Evolutionary conservation across 1,140 invertebrate genomes (phyloP), one percentile per base, ranked within the genome.

Genomic region (Dermatophagoides farinae): DNA sequence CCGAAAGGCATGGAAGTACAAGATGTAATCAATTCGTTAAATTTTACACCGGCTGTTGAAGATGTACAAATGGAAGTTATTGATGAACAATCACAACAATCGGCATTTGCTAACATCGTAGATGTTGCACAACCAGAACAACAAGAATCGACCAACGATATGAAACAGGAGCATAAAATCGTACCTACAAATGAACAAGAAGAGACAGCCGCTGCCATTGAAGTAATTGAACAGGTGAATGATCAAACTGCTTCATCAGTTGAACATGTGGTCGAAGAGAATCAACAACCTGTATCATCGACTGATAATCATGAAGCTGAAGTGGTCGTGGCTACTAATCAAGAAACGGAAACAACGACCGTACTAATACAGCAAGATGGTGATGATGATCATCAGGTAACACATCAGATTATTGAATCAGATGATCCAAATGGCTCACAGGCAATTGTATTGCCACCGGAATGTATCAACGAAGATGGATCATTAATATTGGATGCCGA

Each of bases 1-100:
- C 62, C 62, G 0, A 47, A 53, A 43, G 62, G 62, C 37, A 61
- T 63, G 62, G 62, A 61, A n/a, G 49, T 60, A 10, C 20, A 61
- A 9, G 62, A 63, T 20, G 57, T 63, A 8, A 52, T 62, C 10
- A 40, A 41, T 37, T 61, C 41, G 6, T 38, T 62, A 6, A 62
- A 62, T 37, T 57, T 57, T 52, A 14, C 23, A 40, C 25, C 14
- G 22, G 14, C 41, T 11, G 31, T n/a, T 4, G 53, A 57, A 22
- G 53, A 18, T 18, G 31, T 37, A n/a, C 11, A 11, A 12, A n/a
- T 57, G 20, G 16, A 46, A 23, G 8, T n/a, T 11, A 52, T 31
- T 14, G 41, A 31, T 1, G 25, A 46, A 16, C 9, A 16, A 11
- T 44, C 37, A 44, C 11, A 39, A 44, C 11, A 16, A 44, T 22